These are phyloP conservation scores for Scortum barcoo DNA, from an alignment of 2,113 vertebrate genomes.

Conservation along the genomic window DNA sequence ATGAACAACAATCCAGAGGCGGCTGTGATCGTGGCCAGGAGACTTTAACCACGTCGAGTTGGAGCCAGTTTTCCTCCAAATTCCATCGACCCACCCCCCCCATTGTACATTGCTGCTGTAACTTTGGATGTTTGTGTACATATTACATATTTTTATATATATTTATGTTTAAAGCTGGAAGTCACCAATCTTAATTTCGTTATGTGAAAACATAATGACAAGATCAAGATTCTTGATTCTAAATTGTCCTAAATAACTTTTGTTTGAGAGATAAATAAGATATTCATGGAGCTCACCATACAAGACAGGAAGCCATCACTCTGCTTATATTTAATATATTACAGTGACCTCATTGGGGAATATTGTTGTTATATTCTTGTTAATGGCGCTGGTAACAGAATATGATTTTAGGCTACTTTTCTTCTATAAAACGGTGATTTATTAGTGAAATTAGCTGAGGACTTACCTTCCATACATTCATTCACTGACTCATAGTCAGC, in stretches of 20 bases:
- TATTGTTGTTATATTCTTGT: neutral
- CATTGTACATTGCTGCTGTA: too few relatives aligned
- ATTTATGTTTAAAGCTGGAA: too few relatives aligned
- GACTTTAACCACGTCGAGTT: too few relatives aligned
- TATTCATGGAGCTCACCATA: neutral
- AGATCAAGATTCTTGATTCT: too few relatives aligned
- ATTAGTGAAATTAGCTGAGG: neutral
- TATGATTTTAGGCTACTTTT: neutral
- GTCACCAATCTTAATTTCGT: too few relatives aligned
- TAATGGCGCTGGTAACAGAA: neutral
- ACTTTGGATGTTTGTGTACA: too few relatives aligned
- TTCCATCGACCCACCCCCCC: too few relatives aligned
- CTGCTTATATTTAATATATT: neutral
- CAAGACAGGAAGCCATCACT: neutral
- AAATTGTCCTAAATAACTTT: neutral
- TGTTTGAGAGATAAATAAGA: neutral
- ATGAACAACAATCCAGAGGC: too few relatives aligned
- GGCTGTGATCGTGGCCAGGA: too few relatives aligned
- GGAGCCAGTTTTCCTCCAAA: too few relatives aligned
- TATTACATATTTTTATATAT: too few relatives aligned
- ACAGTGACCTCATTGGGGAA: neutral
- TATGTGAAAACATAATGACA: too few relatives aligned
- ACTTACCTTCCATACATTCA: conserved; percentile 97
- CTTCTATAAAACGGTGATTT: neutral
- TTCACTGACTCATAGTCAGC: conserved; percentile 99